Evolutionary conservation across 2,797 vertebrate species (phyloP).

Genomic region (Hybognathus amarus): DNA sequence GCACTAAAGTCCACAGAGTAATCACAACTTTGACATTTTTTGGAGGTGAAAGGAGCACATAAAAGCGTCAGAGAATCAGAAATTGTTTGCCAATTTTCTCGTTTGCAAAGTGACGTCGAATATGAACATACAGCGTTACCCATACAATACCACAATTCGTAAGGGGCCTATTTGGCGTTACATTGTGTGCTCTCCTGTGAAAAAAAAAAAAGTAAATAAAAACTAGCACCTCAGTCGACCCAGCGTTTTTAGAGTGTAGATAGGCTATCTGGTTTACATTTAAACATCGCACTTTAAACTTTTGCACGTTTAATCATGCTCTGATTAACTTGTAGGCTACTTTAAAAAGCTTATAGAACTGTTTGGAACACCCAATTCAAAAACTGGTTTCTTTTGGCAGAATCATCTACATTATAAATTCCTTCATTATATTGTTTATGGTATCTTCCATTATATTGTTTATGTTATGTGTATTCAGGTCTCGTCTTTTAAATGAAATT

Average conservation of each 20-base stretch:
- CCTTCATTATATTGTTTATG: no score
- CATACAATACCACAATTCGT: no score
- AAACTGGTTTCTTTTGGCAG: neutral
- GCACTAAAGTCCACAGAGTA: neutral
- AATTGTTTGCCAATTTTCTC: neutral
- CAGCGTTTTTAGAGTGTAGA: neutral
- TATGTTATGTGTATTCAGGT: neutral
- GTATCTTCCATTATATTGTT: neutral
- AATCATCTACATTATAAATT: neutral
- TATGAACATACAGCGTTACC: neutral
- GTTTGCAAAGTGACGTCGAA: neutral
- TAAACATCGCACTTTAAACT: neutral
- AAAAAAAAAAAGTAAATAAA: neutral
- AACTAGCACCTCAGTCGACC: neutral
- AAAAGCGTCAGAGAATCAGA: neutral
- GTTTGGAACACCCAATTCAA: neutral
- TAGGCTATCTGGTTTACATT: neutral
- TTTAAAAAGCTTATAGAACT: neutral
- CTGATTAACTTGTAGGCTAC: neutral
- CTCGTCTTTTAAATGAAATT: neutral
- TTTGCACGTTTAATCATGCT: neutral
- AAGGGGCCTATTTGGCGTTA: neutral
- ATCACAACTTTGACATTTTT: neutral
- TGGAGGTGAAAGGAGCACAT: neutral
- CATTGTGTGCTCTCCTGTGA: neutral